A percentile compares a stretch with the other conserved stretches of the same genome.
Evolutionary conservation across 2,888 invertebrate genomes (phyloP).

Genomic region (Lycia hirtaria): DNA sequence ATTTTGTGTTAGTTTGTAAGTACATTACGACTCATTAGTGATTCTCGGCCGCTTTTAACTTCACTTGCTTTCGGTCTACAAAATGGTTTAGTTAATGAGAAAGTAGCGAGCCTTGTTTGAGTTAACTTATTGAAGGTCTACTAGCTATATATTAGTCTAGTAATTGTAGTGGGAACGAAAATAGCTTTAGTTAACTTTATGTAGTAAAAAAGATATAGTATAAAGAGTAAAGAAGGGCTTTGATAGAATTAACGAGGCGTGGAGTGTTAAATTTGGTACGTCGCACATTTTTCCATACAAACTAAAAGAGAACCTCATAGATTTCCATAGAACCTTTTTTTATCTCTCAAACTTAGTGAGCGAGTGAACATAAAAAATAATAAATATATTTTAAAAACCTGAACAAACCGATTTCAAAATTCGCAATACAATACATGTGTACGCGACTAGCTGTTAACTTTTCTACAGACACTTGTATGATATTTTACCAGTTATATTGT

Average conservation of each 20-base stretch:
- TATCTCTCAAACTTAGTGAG: too few species aligned
- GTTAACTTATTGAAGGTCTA: slow-evolving; percentile 2
- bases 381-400: too few species aligned
- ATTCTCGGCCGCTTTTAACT: slow-evolving; percentile 14
- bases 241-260: not conserved
- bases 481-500: too few species aligned
- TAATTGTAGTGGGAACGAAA: not conserved
- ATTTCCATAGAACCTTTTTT: too few species aligned
- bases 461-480: too few species aligned
- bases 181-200: not conserved
- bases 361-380: too few species aligned
- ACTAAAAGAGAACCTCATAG: too few species aligned
- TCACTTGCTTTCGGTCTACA: not conserved
- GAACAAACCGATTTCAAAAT: too few species aligned
- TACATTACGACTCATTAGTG: slow-evolving; percentile 16
- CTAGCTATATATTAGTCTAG: not conserved
- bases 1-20: slow-evolving; percentile 13
- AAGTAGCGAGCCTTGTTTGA: slow-evolving; percentile 1
- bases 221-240: not conserved
- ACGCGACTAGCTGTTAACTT: too few species aligned
- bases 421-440: too few species aligned
- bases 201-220: not conserved
- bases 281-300: too few species aligned
- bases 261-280: too few species aligned
- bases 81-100: slow-evolving; percentile 10